Conservation (phyloP, 2,113 vertebrate species). For the Penelope pileata region DNA sequence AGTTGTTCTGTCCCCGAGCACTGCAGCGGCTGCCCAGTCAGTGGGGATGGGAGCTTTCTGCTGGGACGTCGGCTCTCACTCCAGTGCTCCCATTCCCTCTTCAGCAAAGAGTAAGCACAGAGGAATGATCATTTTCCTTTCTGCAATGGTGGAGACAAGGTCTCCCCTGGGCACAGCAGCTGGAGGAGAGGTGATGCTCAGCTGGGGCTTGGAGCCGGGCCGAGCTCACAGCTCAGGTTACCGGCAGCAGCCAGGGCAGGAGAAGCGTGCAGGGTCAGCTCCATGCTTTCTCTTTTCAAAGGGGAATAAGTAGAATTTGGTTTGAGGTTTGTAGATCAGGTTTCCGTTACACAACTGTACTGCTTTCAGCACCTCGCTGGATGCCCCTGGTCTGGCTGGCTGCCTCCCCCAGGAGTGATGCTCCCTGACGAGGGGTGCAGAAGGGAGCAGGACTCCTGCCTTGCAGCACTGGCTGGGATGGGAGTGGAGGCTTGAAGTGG, state of each 20-base stretch:
- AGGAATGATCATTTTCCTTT: background rate
- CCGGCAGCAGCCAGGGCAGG: background rate
- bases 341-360: slow-evolving; percentile 10
- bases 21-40: background rate
- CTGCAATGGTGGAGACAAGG: background rate
- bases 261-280: background rate
- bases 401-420: background rate
- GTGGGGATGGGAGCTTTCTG: rapidly evolving
- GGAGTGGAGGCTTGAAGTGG: background rate
- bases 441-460: background rate
- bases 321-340: slow-evolving; percentile 46
- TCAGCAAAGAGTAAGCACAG: background rate
- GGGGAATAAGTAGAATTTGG: background rate
- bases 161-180: background rate
- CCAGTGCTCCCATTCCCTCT: background rate
- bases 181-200: background rate
- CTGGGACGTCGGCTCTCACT: background rate
- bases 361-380: background rate
- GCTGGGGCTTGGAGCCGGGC: background rate
- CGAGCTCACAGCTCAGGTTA: background rate
- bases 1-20: background rate
- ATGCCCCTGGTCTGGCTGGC: background rate
- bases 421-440: background rate
- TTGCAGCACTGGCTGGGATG: background rate
- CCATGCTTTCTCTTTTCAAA: rapidly evolving